Percentiles rank a stretch among this genome's conserved stretches.
These are phyloP conservation scores for Aquatica leii DNA, from an alignment of 2,888 invertebrate genomes.

Conservation along the genomic window DNA sequence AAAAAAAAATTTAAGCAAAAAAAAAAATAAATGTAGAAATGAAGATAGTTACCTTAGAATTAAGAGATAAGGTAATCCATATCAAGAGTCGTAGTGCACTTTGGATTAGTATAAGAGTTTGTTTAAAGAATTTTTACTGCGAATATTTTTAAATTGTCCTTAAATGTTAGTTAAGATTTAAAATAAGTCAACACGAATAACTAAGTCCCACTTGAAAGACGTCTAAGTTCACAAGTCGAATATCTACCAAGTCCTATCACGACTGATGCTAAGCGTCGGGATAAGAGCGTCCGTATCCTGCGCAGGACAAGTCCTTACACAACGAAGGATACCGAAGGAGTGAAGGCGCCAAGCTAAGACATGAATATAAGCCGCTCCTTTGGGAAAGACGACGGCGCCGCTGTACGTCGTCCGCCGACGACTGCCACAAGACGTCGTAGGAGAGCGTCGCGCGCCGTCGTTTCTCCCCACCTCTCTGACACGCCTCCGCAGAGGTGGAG, in stretches of 20 bases:
- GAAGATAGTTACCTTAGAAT: conserved; percentile 36
- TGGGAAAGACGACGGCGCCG: conserved; percentile 59
- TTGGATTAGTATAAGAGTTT: conserved; percentile 38
- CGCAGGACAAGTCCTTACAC: conserved; percentile 57
- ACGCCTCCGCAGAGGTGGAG: conserved; percentile 58
- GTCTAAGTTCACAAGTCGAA: conserved; percentile 34
- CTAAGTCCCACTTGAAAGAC: conserved; percentile 33
- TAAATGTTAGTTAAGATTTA: conserved; percentile 11
- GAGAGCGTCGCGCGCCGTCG: conserved; percentile 56
- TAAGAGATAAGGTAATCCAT: conserved; percentile 41
- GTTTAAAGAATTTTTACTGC: conserved; percentile 13
- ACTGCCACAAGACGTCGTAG: conserved; percentile 62
- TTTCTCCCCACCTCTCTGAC: conserved; percentile 55
- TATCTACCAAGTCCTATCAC: conserved; percentile 34
- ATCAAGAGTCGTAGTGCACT: conserved; percentile 35
- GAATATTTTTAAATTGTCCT: conserved; percentile 17
- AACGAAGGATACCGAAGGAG: conserved; percentile 60
- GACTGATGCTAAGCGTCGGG: conserved; percentile 36
- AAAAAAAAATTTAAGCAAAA: too few relatives aligned
- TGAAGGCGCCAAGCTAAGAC: conserved; percentile 61
- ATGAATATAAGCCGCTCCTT: conserved; percentile 60
- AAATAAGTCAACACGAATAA: conserved; percentile 24
- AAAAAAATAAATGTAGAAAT: not conserved
- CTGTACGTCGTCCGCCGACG: conserved; percentile 60
- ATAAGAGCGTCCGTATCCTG: conserved; percentile 44